Evolutionary conservation across 2,888 invertebrate genomes (phyloP).

Genomic region (Cacoxenus indagator): DNA sequence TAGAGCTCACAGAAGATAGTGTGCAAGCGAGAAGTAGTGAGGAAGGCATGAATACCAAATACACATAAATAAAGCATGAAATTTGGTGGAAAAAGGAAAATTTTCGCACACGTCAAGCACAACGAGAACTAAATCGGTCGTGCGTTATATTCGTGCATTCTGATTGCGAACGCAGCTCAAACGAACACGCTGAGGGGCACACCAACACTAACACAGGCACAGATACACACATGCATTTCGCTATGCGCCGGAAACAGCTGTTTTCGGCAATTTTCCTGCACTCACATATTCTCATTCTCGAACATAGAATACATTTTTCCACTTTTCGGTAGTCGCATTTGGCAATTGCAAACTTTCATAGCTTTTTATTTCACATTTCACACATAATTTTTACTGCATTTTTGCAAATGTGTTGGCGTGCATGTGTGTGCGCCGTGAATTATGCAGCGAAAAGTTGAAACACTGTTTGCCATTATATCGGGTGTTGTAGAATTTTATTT

Average conservation of each 20-base stretch:
- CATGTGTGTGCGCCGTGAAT: not conserved
- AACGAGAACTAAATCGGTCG: too few relatives aligned
- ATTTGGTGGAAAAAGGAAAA: not conserved
- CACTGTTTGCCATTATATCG: not conserved
- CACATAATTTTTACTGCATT: not conserved
- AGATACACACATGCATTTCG: not conserved
- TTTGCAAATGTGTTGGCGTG: too few relatives aligned
- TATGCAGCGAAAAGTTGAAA: not conserved
- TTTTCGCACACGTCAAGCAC: not conserved
- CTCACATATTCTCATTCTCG: not conserved
- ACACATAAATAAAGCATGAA: conserved; percentile 7
- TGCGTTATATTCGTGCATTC: conserved; percentile 2
- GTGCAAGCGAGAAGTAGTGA: not conserved
- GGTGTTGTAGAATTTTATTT: too few relatives aligned
- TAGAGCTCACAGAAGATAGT: too few relatives aligned
- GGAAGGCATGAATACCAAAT: not conserved
- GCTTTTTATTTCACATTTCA: not conserved
- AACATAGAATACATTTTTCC: not conserved
- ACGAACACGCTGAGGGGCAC: not conserved
- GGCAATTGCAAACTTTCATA: not conserved
- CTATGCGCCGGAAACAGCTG: conserved; percentile 2
- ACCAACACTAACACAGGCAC: not conserved
- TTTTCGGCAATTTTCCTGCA: not conserved
- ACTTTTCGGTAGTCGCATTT: not conserved
- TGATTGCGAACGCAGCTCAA: not conserved